phyloP scores from a whole-genome alignment of 92 coral and sea anemone genomes.

The Galaxea fascicularis region DNA sequence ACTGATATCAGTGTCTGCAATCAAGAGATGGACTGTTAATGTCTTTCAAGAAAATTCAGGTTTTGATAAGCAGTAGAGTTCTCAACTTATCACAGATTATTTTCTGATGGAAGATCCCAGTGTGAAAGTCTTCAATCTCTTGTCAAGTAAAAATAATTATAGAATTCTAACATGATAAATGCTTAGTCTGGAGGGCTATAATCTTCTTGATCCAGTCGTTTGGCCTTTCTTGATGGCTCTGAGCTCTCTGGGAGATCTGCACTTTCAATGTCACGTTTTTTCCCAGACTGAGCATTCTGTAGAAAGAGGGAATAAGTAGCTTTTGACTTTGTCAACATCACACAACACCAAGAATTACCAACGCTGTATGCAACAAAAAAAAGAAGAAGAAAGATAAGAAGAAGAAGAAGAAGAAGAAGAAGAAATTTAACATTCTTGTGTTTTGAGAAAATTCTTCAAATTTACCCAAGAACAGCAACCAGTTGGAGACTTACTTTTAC shows the following conservation, averaged over 20 bases:
- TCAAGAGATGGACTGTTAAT: too few relatives aligned
- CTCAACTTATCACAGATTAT: not conserved
- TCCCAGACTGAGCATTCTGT: constrained; percentile 69
- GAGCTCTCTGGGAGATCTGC: constrained; percentile 83
- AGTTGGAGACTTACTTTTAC: constrained; percentile 69
- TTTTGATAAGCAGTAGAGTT: too few relatives aligned
- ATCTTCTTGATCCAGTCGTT: constrained; percentile 77
- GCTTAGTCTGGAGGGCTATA: constrained; percentile 80
- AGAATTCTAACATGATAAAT: not conserved
- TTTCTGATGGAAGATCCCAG: too few relatives aligned
- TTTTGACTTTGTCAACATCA: not conserved
- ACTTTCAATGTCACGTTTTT: constrained; percentile 86
- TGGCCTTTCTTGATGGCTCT: constrained; percentile 88
- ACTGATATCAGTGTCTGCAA: too few relatives aligned
- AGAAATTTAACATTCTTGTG: not conserved
- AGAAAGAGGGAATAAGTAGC: not conserved
- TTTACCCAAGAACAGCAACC: not conserved
- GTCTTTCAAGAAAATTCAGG: too few relatives aligned
- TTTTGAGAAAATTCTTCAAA: not conserved
- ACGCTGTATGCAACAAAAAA: too few relatives aligned
- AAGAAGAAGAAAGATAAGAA: not conserved
- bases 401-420: not conserved
- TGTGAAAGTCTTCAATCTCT: not conserved
- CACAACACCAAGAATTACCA: not conserved
- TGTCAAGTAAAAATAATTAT: not conserved